phyloP scores from a whole-genome alignment of 2,888 invertebrate genomes.

The Unio delphinus region DNA sequence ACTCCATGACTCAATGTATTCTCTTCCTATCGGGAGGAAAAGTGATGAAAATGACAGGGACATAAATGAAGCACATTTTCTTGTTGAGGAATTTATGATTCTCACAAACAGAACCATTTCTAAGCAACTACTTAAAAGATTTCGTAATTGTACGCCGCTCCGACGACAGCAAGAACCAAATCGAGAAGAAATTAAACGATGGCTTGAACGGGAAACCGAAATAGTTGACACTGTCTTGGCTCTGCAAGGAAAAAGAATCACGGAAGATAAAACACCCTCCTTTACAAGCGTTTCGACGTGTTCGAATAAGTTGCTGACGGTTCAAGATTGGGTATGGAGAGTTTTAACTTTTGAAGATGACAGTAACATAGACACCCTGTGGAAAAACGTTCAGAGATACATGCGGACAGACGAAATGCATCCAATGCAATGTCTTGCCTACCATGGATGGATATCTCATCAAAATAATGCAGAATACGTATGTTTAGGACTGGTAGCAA shows the following conservation, averaged over 20 bases:
- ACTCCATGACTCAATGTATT: slow-evolving; percentile 17
- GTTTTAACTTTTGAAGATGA: no score
- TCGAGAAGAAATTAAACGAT: slow-evolving; percentile 14
- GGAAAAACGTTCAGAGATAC: neutral
- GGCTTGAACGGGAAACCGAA: slow-evolving; percentile 16
- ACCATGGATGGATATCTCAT: slow-evolving; percentile 18
- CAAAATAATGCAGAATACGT: slow-evolving; percentile 18
- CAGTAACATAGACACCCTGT: no score
- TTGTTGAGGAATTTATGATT: slow-evolving; percentile 41
- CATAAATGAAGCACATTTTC: slow-evolving; percentile 19
- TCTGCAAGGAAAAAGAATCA: slow-evolving; percentile 18
- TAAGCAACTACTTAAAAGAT: slow-evolving; percentile 9
- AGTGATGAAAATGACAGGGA: neutral
- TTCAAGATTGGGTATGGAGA: no score
- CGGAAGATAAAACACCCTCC: neutral
- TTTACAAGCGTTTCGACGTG: neutral
- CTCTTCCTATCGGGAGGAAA: slow-evolving; percentile 12
- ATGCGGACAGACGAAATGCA: slow-evolving; percentile 15
- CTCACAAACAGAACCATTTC: slow-evolving; percentile 31
- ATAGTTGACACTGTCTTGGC: slow-evolving; percentile 16
- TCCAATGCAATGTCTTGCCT: slow-evolving; percentile 14
- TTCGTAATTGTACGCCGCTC: slow-evolving; percentile 18
- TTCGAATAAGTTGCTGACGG: no score
- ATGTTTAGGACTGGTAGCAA: slow-evolving; percentile 3
- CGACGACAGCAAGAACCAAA: slow-evolving; percentile 28